Base-by-base conservation (phyloP, 2,888 invertebrate species). In the Neoitamus cyanurus region DNA sequence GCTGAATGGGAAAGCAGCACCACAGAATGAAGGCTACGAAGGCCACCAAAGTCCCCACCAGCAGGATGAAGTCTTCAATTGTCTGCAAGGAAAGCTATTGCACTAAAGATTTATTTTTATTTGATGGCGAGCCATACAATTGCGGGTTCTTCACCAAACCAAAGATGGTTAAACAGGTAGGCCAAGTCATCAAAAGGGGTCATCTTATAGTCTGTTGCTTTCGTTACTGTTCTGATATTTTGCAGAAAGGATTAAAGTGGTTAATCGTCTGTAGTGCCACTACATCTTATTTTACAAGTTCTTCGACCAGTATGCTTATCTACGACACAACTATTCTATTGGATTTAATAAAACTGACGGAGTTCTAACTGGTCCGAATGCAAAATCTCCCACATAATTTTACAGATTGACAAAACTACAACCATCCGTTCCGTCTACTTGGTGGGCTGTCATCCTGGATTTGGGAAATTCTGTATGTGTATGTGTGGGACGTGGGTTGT, bases 21-120 rank as follows among this genome's bases (percentile, higher is more conserved):
- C 94, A 94, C 34, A 94, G 89, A 85, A 94, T 92, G 88, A 94
- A 94, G 31, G 94, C 94, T 85, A 94, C 92, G 88, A 94, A 94
- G 75, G 94, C 94, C 85, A 94, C 94, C 87, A 93, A 88, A 36
- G 94, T 94, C 36, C 94, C 94, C 87, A 94, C 91, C 69, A 94
- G 90, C 78, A 94, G 89, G 86, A 94, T 93, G 87, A 93, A 93
- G 89, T 94, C 94, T 90, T 94, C 94, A 82, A 94, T 92, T 15
- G 93, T 93, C 94, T 94, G 88, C 36, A 89, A 37, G 42, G 36
- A 83, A 73, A 36, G 1, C 13, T 28, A 77, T 77, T 77, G 77
- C 77, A 77, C 46, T 77, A 77, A 13, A 25, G 13, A 46, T 42
- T 46, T 46, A 42, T 13, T 28, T 77, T 77, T 36, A 83, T 46